Conservation (phyloP, 2,113 vertebrate species). For the Procavia capensis region DNA sequence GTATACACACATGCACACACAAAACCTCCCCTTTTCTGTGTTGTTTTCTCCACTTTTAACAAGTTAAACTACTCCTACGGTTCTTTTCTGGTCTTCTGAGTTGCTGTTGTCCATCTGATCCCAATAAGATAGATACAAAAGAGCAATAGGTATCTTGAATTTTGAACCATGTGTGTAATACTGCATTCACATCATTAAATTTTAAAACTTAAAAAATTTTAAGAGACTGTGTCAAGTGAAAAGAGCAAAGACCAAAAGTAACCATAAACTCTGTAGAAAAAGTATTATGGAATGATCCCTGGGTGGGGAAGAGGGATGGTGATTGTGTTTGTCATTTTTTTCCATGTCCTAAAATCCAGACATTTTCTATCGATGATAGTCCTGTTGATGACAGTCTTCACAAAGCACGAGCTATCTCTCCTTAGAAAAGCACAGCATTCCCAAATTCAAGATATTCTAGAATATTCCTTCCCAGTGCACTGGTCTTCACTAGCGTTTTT, state of each 20-base stretch:
- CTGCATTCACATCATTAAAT: background rate
- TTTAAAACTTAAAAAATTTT: slow-evolving; percentile 32
- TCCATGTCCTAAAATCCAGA: background rate
- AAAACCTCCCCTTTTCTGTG: background rate
- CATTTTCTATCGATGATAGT: background rate
- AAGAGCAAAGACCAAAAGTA: background rate
- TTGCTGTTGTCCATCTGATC: background rate
- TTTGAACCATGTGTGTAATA: background rate
- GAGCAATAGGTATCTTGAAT: background rate
- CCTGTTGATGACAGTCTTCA: background rate
- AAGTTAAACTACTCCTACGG: background rate
- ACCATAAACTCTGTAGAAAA: background rate
- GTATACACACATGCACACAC: background rate
- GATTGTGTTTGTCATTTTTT: background rate
- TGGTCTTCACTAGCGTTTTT: background rate
- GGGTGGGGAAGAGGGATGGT: background rate
- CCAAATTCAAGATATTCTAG: background rate
- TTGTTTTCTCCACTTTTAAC: background rate
- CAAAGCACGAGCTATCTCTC: background rate
- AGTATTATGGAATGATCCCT: background rate
- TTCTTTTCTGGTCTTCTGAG: background rate
- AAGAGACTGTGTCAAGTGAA: background rate
- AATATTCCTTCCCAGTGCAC: background rate
- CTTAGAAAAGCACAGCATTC: background rate
- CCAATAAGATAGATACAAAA: background rate